Evolutionary conservation across 1,140 invertebrate species (phyloP).

Genomic region (Solen grandis): DNA sequence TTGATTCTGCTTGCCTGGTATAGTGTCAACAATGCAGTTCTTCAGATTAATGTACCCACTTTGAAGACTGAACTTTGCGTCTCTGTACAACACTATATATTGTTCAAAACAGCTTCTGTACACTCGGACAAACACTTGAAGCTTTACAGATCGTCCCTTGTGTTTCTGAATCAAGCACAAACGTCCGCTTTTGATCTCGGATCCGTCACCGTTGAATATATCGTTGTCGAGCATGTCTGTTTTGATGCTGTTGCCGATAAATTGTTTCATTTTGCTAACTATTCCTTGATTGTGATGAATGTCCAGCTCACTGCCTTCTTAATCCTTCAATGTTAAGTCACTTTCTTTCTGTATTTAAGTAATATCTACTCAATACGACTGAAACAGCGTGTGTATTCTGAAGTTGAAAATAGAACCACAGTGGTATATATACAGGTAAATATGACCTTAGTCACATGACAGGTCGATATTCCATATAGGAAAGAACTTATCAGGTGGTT

Average conservation of each 20-base stretch:
- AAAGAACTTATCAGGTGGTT: no score
- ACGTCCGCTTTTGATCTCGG: conserved; percentile 51
- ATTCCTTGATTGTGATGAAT: no score
- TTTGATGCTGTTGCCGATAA: conserved; percentile 18
- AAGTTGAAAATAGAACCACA: no score
- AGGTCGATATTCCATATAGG: no score
- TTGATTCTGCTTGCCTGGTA: conserved; percentile 31
- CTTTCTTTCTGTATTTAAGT: no score
- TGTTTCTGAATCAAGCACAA: conserved; percentile 42
- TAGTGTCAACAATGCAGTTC: conserved; percentile 47
- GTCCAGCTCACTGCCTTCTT: no score
- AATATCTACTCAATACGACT: no score
- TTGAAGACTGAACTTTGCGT: conserved; percentile 44
- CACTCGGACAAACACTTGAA: conserved; percentile 57
- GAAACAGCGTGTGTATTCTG: no score
- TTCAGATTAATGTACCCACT: conserved; percentile 57
- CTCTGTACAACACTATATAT: conserved; percentile 55
- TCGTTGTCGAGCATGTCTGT: conserved; percentile 33
- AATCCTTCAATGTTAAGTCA: no score
- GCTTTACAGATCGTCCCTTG: conserved; percentile 28
- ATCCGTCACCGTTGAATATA: conserved; percentile 2
- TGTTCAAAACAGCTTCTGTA: conserved; percentile 60
- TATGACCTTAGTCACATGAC: no score
- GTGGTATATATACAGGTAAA: no score
- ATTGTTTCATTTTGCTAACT: conserved; percentile 34